These are phyloP conservation scores for Phyllopteryx taeniolatus DNA, from an alignment of 2,113 vertebrate species.

Conservation along the genomic window DNA sequence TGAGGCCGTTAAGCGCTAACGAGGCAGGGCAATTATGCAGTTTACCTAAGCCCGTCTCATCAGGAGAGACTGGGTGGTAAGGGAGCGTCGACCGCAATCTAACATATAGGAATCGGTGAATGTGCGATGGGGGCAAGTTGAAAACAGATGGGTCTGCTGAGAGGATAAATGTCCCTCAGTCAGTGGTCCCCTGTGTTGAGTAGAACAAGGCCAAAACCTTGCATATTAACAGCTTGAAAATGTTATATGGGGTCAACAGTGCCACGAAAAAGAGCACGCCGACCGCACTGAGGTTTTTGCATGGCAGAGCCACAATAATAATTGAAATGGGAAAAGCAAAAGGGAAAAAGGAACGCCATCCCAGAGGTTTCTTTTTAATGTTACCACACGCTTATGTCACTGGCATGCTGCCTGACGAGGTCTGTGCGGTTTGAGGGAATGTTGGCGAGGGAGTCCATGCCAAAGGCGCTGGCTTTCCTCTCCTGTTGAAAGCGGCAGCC, in stretches of 20 bases:
- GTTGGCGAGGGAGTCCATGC: slow-evolving; percentile 36
- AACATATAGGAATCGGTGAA: slow-evolving; percentile 40
- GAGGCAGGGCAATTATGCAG: slow-evolving; percentile 51
- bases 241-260: slow-evolving; percentile 48
- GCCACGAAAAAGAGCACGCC: slow-evolving; percentile 35
- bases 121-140: slow-evolving; percentile 30
- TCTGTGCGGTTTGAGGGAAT: slow-evolving; percentile 58
- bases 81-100: slow-evolving; percentile 36
- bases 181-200: slow-evolving; percentile 33
- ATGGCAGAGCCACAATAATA: slow-evolving; percentile 57
- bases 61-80: slow-evolving; percentile 43
- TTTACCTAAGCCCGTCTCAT: slow-evolving; percentile 49
- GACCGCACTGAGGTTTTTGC: slow-evolving; percentile 59
- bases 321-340: slow-evolving; percentile 59
- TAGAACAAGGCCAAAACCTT: slow-evolving; percentile 49
- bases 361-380: slow-evolving; percentile 61
- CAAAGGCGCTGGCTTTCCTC: slow-evolving; percentile 45
- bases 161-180: slow-evolving; percentile 49
- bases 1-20: slow-evolving; percentile 41
- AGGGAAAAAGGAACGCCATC: slow-evolving; percentile 52
- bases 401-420: slow-evolving; percentile 56
- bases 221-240: slow-evolving; percentile 57
- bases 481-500: slow-evolving; percentile 50
- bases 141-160: slow-evolving; percentile 52
- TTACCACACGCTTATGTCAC: slow-evolving; percentile 67